Evolutionary conservation across 2,888 invertebrate genomes (phyloP).

Genomic region (Mycalesis mineus): DNA sequence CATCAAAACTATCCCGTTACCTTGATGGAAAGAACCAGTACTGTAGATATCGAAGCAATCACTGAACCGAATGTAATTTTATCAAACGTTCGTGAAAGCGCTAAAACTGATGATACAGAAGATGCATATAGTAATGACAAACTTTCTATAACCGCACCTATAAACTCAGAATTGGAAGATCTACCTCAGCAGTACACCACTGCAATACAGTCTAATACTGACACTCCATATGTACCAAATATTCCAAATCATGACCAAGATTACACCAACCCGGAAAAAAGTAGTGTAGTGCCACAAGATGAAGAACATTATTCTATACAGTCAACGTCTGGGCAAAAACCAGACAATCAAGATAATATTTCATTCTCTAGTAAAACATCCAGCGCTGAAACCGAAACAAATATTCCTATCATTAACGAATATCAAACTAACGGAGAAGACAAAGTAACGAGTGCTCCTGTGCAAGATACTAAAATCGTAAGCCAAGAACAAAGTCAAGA

Average conservation of each 20-base stretch:
- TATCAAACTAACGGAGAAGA: slow-evolving; percentile 41
- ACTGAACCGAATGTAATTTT: slow-evolving; percentile 58
- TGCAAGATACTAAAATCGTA: slow-evolving; percentile 28
- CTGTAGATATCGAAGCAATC: slow-evolving; percentile 67
- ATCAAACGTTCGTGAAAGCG: slow-evolving; percentile 41
- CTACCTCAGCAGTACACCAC: slow-evolving; percentile 38
- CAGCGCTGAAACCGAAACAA: slow-evolving; percentile 46
- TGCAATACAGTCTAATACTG: slow-evolving; percentile 45
- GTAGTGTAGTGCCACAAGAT: slow-evolving; percentile 49
- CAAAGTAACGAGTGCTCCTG: slow-evolving; percentile 11
- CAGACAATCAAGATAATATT: slow-evolving; percentile 37
- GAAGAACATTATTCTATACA: slow-evolving; percentile 45
- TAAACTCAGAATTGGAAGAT: slow-evolving; percentile 44
- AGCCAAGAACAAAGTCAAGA: slow-evolving; percentile 40
- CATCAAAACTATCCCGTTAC: slow-evolving; percentile 82
- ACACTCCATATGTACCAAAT: slow-evolving; percentile 47
- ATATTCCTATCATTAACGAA: slow-evolving; percentile 44
- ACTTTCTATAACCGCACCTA: slow-evolving; percentile 50
- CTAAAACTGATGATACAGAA: slow-evolving; percentile 55
- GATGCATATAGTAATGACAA: slow-evolving; percentile 67
- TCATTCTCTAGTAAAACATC: slow-evolving; percentile 42
- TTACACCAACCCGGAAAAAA: slow-evolving; percentile 46
- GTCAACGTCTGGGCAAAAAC: slow-evolving; percentile 44
- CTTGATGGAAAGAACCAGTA: slow-evolving; percentile 67
- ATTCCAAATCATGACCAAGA: slow-evolving; percentile 48